phyloP scores from a whole-genome alignment of 92 coral and sea anemone genomes.

The Meandrina meandrites region DNA sequence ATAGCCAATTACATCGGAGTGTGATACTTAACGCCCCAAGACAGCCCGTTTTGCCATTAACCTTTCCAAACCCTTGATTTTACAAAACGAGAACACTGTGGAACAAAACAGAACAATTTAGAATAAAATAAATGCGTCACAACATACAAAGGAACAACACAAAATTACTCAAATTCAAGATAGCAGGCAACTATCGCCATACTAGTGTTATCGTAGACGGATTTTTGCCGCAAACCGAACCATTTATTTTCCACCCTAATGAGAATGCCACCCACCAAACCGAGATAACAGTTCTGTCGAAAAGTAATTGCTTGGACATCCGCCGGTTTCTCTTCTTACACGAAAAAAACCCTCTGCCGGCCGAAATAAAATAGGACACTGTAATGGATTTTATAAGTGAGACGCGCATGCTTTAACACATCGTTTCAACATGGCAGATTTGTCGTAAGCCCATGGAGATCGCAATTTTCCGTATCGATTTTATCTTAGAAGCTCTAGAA shows the following conservation, averaged over 20 bases:
- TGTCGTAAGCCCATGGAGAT: slow-evolving; percentile 30
- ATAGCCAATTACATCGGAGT: slow-evolving; percentile 43
- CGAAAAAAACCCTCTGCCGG: slow-evolving; percentile 6
- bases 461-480: slow-evolving; percentile 12
- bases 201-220: slow-evolving; percentile 33
- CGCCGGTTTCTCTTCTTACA: slow-evolving; percentile 40
- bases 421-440: background rate
- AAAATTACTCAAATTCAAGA: background rate
- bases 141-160: background rate
- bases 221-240: slow-evolving; percentile 33
- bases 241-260: slow-evolving; percentile 37
- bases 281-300: slow-evolving; percentile 36
- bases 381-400: slow-evolving; percentile 7
- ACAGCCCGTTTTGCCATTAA: slow-evolving; percentile 28
- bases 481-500: slow-evolving; percentile 23
- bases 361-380: slow-evolving; percentile 31
- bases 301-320: slow-evolving; percentile 48
- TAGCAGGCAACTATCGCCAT: slow-evolving; percentile 13
- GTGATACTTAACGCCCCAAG: slow-evolving; percentile 43
- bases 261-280: slow-evolving; percentile 52
- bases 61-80: background rate
- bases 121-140: background rate
- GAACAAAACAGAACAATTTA: background rate
- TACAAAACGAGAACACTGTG: background rate
- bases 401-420: slow-evolving; percentile 4